Evolutionary conservation across 2,113 vertebrate species (phyloP).

Genomic region (Thryonomys swinderianus): DNA sequence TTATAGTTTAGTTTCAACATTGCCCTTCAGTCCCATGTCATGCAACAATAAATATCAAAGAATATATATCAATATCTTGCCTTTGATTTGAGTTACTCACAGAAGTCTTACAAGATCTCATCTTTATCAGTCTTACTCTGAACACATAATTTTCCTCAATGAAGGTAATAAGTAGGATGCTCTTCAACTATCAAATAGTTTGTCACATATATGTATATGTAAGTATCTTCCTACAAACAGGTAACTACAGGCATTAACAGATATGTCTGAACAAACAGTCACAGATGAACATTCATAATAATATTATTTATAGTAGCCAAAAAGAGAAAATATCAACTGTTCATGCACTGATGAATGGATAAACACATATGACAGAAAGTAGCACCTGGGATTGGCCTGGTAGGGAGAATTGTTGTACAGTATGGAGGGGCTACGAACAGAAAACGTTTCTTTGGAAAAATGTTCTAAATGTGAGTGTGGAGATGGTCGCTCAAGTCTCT

Average conservation of each 20-base stretch:
- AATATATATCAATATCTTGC: not conserved
- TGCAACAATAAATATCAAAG: not conserved
- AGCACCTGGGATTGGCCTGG: not conserved
- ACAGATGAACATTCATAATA: not conserved
- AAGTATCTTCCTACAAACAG: not conserved
- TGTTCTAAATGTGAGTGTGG: not conserved
- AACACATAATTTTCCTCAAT: constrained; percentile 14
- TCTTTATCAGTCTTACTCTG: not conserved
- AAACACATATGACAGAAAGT: not conserved
- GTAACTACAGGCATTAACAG: not conserved
- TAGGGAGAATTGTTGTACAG: not conserved
- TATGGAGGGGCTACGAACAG: not conserved
- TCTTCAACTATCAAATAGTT: not conserved
- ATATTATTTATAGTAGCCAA: not conserved
- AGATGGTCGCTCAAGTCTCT: not conserved
- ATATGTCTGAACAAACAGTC: not conserved
- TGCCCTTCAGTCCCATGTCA: not conserved
- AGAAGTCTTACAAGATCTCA: not conserved
- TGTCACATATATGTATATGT: not conserved
- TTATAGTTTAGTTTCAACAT: not conserved
- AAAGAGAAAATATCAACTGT: not conserved
- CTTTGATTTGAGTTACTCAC: not conserved
- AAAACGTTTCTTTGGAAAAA: not conserved
- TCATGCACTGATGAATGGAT: not conserved
- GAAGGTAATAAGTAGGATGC: not conserved